Evolutionary conservation across 1,140 invertebrate species (phyloP).

Genomic region (Contarinia nasturtii): DNA sequence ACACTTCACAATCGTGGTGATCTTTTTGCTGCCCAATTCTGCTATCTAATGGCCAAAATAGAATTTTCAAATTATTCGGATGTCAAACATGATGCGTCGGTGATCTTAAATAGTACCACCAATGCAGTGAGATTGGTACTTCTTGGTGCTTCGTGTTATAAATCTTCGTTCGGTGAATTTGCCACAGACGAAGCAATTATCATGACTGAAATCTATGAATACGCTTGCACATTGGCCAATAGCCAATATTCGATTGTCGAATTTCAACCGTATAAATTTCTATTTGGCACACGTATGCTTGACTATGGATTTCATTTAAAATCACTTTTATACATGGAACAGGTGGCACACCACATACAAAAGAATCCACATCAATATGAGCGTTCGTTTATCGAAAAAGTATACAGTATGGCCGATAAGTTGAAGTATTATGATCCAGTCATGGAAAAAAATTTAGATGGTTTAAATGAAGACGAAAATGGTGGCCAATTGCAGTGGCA

Average conservation of each 20-base stretch:
- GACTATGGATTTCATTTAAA: slow-evolving; percentile 61
- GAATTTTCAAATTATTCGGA: slow-evolving; percentile 39
- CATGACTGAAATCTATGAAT: slow-evolving; percentile 89
- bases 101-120: slow-evolving; percentile 15
- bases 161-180: slow-evolving; percentile 44
- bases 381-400: slow-evolving; percentile 35
- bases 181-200: slow-evolving; percentile 70
- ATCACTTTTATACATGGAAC: slow-evolving; percentile 65
- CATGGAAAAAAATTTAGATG: slow-evolving; percentile 18
- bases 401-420: slow-evolving; percentile 21
- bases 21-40: slow-evolving; percentile 80
- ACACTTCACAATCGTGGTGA: slow-evolving; percentile 45
- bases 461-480: slow-evolving; percentile 15
- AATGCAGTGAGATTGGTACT: slow-evolving; percentile 42
- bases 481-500: slow-evolving; percentile 30
- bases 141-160: slow-evolving; percentile 47
- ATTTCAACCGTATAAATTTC: slow-evolving; percentile 56
- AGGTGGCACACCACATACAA: slow-evolving; percentile 45
- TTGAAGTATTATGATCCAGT: slow-evolving; percentile 65
- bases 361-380: slow-evolving; percentile 34
- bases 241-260: slow-evolving; percentile 50
- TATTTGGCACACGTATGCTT: slow-evolving; percentile 49
- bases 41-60: slow-evolving; percentile 74
- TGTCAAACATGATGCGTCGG: slow-evolving; percentile 11
- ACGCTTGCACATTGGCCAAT: slow-evolving; percentile 64